Evolutionary conservation across 23 tunicate species (phyloP), one percentile per base, ranked within the genome.

Genomic region (Clavelina lepadiformis): DNA sequence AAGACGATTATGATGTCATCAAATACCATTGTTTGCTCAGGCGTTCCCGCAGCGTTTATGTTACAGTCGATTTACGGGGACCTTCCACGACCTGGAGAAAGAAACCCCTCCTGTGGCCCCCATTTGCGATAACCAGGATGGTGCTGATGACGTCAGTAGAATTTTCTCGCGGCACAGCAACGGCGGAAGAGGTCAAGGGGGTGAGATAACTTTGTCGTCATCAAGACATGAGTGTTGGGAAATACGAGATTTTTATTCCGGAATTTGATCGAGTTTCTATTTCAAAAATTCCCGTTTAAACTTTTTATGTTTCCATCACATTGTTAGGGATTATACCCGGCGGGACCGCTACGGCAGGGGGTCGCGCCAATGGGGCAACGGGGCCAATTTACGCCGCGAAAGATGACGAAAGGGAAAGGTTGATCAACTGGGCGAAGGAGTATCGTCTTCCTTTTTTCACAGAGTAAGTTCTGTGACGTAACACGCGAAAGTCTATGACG

Each of bases 31-130:
- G 20, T n/a, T 59, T 35, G 33, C 53, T 5, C 76, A 86, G 95
- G 78, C 95, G 3, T 86, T 86, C 54, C 95, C 95, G 6, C 75
- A 69, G 28, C 70, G 68, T 5, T 45, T 86, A 2, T 75, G 85
- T 33, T 86, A 86, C 75, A 72, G 82, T 53, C 71, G 95, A 5
- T 71, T 86, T 19, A 86, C 95, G 15, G 95, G 95, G 7, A 76
- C 95, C 0, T 86, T 86, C 46, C 95, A 86, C 38, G 80, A 86
- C 31, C 13, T 72, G 5, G 70, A 77, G 45, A 77, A 80, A 44
- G 86, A 86, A 78, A 78, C 29, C n/a, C 75, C 68, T 44, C 84
- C 84, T 5, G 56, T 78, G 4, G 75, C 75, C 5, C 84, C 84
- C 7, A 68, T 78, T n/a, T 59, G 75, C 33, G 69, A 72, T 2